Evolutionary conservation across 2,888 invertebrate species (phyloP), one percentile per base, ranked within the genome.

Genomic region (Pseudococcus longispinus): DNA sequence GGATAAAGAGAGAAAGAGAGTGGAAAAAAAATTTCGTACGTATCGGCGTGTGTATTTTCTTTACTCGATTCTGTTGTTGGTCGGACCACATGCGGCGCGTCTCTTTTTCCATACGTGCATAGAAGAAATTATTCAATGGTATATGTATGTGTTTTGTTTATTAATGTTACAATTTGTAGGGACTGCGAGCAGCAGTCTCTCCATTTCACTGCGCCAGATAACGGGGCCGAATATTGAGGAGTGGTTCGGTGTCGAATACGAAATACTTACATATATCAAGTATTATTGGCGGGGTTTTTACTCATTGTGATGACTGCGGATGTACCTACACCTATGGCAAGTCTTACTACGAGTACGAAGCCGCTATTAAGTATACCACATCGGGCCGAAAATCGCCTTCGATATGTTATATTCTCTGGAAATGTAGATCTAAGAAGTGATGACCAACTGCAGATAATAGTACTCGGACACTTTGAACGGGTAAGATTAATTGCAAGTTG

Each of bases 161-260:
- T 80, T 80, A 80, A 80, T 80, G 77, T 80, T 80, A 80, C 77
- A 80, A 42, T 80, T 80, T 80, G 37, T 42, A 80, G 77, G n/a
- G 18, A 37, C 29, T 74, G 32, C 74, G 74, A 74, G 32, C 20
- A n/a, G 32, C 74, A 60, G 18, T n/a, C 23, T 23, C 23, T 60
- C 9, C 13, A 20, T 60, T 3, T 51, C 20, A 11, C 13, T 60
- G 20, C 15, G 70, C 29, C 15, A 29, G 29, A 70, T 70, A 70
- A 70, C 70, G 70, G 18, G 18, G 70, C 29, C 18, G 29, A 70
- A 70, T 29, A 29, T 70, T 3, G 70, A 29, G 70, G 70, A 70
- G 70, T 70, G 70, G 70, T 70, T 60, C 60, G 15, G 8, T 37
- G 65, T 65, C 55, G 55, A 55, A 55, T 55, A 55, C 46, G 15